Evolutionary conservation across 2,888 invertebrate species (phyloP), one percentile per base, ranked within the genome.

Genomic region (Branchinecta sandiegonensis): DNA sequence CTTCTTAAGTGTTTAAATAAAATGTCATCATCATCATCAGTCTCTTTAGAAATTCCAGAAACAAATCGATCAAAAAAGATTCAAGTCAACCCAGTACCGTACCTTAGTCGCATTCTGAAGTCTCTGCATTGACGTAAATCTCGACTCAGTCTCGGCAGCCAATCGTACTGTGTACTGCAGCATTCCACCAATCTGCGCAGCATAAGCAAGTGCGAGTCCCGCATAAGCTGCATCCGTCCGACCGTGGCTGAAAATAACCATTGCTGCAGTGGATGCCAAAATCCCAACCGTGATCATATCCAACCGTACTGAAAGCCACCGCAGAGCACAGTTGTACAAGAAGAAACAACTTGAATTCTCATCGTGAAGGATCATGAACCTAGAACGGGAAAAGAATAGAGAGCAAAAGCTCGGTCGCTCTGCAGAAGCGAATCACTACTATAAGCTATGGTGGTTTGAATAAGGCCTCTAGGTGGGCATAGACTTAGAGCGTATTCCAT

Each of bases 121-220:
- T 71, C 81, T 75, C 72, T 82, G 81, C 1, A 82, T 80, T 48
- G 80, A 80, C 48, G 80, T 78, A 71, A 82, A 81, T 48, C 79
- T 77, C 8, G 78, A 75, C 74, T 82, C 81, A 2, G 78, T 76
- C 73, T 82, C 81, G 2, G 80, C 78, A 69, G 79, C 76, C 69
- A 80, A 73, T 71, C 81, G 76, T 8, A 81, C 78, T 2, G 82
- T 80, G 70, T 79, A 83, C 74, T 83, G 83, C 72, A 84, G 81
- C 47, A 83, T 77, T n/a, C 83, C 82, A 50, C 81, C 80, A 72
- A 83, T 79, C 78, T 84, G 80, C 10, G 82, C 78, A 46, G 84
- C 80, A 72, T 83, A 84, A 0, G 83, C 79, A 71, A 86, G 76
- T 1, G 84, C 85, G 70, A 86, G 78, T 8, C 85, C 85, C 23